Evolutionary conservation across 1,140 invertebrate species (phyloP).

Genomic region (Lutraria rhynchaena): DNA sequence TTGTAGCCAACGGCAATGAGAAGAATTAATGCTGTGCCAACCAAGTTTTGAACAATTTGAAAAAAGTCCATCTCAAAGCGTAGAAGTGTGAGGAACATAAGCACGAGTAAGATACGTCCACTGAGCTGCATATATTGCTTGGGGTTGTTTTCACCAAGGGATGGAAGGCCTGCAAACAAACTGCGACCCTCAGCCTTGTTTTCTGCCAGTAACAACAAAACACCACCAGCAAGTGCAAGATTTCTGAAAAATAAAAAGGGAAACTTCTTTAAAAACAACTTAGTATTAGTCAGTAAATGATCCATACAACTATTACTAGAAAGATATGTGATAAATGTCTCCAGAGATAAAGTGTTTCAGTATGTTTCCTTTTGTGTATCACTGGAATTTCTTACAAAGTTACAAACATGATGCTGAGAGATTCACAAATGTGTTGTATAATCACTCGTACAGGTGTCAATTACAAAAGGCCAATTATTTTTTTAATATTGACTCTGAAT

Average conservation of each 20-base stretch:
- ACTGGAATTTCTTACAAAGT: too few relatives aligned
- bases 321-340: too few relatives aligned
- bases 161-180: conserved; percentile 98
- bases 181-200: conserved; percentile 93
- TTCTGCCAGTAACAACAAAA: conserved; percentile 97
- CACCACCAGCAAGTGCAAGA: conserved; percentile 96
- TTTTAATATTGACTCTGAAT: too few relatives aligned
- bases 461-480: too few relatives aligned
- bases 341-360: too few relatives aligned
- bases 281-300: too few relatives aligned
- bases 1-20: conserved; percentile 98
- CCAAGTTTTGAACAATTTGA: conserved; percentile 93
- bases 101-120: conserved; percentile 96
- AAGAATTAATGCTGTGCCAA: conserved; percentile 97
- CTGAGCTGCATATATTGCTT: conserved; percentile 98
- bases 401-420: too few relatives aligned
- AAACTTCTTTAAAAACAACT: neutral
- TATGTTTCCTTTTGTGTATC: too few relatives aligned
- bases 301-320: too few relatives aligned
- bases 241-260: conserved; percentile 87
- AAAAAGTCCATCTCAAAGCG: conserved; percentile 89
- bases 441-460: too few relatives aligned
- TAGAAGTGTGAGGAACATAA: conserved; percentile 99
- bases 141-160: conserved; percentile 97
- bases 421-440: too few relatives aligned